Evolutionary conservation across 2,797 vertebrate species (phyloP), one percentile per base, ranked within the genome.

Genomic region (Sebastes trivittatus): DNA sequence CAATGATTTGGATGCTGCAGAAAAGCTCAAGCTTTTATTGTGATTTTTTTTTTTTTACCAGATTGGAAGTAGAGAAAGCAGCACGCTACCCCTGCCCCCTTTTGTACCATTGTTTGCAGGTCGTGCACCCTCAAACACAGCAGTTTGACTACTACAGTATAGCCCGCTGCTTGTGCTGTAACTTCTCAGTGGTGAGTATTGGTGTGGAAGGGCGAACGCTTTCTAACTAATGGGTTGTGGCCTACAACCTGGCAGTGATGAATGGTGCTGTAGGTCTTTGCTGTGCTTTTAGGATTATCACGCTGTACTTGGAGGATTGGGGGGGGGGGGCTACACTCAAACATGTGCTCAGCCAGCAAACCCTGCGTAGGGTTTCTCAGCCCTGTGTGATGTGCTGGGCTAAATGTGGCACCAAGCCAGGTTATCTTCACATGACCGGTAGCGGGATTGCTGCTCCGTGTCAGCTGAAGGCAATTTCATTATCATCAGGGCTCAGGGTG

Each of bases 201-300:
- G 82, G 72, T 78, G 85, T 74, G 78, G 86, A 92, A 62, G 59
- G 81, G 56, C 29, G 38, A 80, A 59, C 36, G 25, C 23, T 22
- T 82, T 64, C 82, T 88, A 88, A 94, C 69, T 84, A 92, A 94
- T 94, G 86, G 82, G 36, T 79, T 86, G 77, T 49, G 73, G 86
- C 77, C 84, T 54, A 30, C 27, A 63, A 46, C 22, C 71, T 92
- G 92, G 86, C 93, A 94, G 86, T 94, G 93, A 95, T 95, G 78
- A 93, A 95, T 94, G 80, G 71, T 25, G 76, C 66, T 67, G 27
- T 5, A 74, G 77, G 75, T 27, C 27, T 34, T 56, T 3, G 68
- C 85, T 42, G 86, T 72, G 84, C 83, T 88, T 90, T 91, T 85
- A 56, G 82, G 84, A 92, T 92, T 87, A 92, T 84, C 83, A n/a